phyloP scores from a whole-genome alignment of 30 jellyfish, hydroid and myxozoan species.

The Hydra vulgaris region DNA sequence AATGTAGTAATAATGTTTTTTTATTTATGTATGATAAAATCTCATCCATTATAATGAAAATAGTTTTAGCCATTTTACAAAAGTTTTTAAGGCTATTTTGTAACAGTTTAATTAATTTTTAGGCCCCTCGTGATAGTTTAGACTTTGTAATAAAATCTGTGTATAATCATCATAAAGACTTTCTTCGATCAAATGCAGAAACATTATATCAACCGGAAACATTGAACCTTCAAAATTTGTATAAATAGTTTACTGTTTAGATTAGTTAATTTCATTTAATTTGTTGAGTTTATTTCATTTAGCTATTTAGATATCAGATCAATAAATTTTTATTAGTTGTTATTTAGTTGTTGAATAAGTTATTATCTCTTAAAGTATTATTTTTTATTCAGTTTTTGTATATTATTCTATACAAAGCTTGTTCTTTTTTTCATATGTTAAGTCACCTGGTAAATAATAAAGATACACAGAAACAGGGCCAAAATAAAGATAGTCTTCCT shows the following conservation, averaged over 20 bases:
- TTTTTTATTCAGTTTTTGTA: no score
- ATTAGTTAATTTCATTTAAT: no score
- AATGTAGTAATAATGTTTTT: no score
- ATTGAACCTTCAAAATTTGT: not conserved
- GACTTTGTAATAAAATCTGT: constrained; percentile 78
- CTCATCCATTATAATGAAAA: no score
- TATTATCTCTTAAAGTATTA: no score
- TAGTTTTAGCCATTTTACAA: no score
- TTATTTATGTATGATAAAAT: no score
- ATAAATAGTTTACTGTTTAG: not conserved
- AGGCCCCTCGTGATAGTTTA: constrained; percentile 81
- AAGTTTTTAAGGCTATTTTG: no score
- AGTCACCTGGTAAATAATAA: constrained; percentile 62
- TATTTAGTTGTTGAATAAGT: no score
- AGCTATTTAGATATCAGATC: not conserved
- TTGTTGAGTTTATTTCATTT: not conserved
- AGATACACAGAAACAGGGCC: constrained; percentile 37
- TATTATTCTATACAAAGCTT: no score
- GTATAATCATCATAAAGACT: constrained; percentile 74
- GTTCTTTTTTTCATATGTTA: no score
- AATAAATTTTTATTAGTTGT: not conserved
- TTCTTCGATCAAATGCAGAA: constrained; percentile 67
- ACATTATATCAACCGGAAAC: constrained; percentile 92
- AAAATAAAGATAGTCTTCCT: not conserved
- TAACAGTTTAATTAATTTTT: not conserved